Evolutionary conservation across 2,888 invertebrate genomes (phyloP), one percentile per base, ranked within the genome.

Genomic region (Apamea epomidion): DNA sequence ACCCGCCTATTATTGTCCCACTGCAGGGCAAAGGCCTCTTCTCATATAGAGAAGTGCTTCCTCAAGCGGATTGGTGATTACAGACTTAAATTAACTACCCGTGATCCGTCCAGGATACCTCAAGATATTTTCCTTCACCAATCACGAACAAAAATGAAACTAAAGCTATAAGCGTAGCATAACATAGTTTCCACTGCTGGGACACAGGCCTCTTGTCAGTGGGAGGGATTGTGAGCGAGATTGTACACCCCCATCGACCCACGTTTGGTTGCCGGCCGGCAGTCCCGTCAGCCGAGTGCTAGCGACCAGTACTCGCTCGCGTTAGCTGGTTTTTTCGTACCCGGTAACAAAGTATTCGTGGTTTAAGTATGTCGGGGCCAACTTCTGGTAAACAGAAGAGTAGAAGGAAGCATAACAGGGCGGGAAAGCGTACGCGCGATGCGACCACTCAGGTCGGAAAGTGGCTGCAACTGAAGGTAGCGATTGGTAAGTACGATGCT

Each of bases 221-320:
- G 37, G 6, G 37, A 18, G 2, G 10, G 1, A 32, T 37, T 18
- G n/a, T 72, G 72, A n/a, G 21, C 42, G 58, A 21, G 37, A 42
- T 42, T n/a, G 58, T 72, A 72, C 42, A n/a, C 42, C n/a, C 12
- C 12, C 12, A 72, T 58, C 72, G 72, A 72, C 21, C 58, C 21
- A 4, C 37, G 4, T 58, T 37, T 21, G 4, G 12, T 7, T 2
- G 42, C 72, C 58, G n/a, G 72, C 21, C 58, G 58, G 58, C n/a
- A 72, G 72, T 72, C 42, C 42, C 7, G 42, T 21, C n/a, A n/a
- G 4, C 5, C n/a, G n/a, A 21, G 14, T 42, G 37, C 12, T n/a
- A 42, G 72, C 42, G 12, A 42, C 7, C n/a, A 60, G 58, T 42
- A n/a, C n/a, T 72, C 58, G 8, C n/a, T n/a, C n/a, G 37, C 12